Conservation (phyloP, 2,888 invertebrate genomes). For the Eupithecia pulchellata region DNA sequence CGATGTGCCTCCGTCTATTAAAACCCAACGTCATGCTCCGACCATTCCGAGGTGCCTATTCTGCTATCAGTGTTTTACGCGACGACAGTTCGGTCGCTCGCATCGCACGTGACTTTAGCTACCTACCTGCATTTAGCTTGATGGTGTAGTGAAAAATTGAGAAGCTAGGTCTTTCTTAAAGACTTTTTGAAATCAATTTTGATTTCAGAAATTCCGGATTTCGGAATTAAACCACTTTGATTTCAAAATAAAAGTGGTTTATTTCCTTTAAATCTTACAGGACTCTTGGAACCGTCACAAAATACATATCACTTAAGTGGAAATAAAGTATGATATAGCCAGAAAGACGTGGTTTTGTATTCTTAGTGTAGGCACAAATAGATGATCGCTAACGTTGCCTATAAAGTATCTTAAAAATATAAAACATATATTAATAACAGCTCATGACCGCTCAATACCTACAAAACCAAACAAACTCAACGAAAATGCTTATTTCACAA, state of each 20-base stretch:
- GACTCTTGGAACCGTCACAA: too few species aligned
- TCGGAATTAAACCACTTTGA: too few species aligned
- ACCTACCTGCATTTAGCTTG: constrained; percentile 40
- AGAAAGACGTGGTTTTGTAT: not conserved
- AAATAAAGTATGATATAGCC: not conserved
- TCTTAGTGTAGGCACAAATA: not conserved
- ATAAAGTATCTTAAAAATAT: not conserved
- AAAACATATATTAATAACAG: not conserved
- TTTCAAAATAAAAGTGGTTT: too few species aligned
- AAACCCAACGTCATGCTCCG: constrained; percentile 36
- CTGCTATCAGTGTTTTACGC: constrained; percentile 44
- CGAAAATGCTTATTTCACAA: too few species aligned
- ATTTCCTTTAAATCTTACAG: too few species aligned
- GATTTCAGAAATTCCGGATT: too few species aligned
- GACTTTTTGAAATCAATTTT: too few species aligned
- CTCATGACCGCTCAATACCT: too few species aligned
- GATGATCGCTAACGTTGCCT: too few species aligned
- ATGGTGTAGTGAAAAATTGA: constrained; percentile 5
- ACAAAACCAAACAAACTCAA: too few species aligned
- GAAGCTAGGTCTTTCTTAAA: too few species aligned
- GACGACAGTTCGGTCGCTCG: constrained; percentile 46
- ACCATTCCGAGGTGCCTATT: constrained; percentile 40
- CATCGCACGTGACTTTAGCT: constrained; percentile 52
- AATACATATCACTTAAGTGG: too few species aligned
- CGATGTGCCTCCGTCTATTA: constrained; percentile 41